Evolutionary conservation across 2,888 invertebrate genomes (phyloP).

Genomic region (Lithophane leautieri): DNA sequence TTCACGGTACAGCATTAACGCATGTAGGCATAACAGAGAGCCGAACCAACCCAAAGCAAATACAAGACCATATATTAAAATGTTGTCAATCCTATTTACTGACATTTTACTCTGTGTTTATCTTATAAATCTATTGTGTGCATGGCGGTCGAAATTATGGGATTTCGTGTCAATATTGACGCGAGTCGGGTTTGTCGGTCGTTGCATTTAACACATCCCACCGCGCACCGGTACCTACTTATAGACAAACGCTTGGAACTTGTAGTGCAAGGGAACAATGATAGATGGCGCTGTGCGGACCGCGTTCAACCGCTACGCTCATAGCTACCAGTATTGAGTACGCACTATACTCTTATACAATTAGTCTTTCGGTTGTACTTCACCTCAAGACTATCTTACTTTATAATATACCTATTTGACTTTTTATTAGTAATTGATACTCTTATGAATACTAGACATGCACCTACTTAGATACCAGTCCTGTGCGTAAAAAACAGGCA

Average conservation of each 20-base stretch:
- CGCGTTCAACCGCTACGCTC: conserved; percentile 5
- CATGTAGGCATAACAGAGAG: conserved; percentile 89
- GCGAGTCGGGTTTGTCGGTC: conserved; percentile 83
- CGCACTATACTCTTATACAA: conserved; percentile 11
- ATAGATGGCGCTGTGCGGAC: conserved; percentile 81
- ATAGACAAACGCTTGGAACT: conserved; percentile 69
- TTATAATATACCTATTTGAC: not conserved
- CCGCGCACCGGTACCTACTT: conserved; percentile 81
- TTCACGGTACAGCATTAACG: conserved; percentile 90
- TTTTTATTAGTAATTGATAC: not conserved
- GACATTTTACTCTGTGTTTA: conserved; percentile 90
- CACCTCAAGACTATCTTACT: not conserved
- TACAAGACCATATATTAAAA: conserved; percentile 89
- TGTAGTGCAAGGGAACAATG: conserved; percentile 54
- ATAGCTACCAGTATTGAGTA: conserved; percentile 25
- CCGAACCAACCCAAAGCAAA: conserved; percentile 86
- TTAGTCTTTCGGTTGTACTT: conserved; percentile 12
- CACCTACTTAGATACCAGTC: not conserved
- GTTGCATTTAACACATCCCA: conserved; percentile 89
- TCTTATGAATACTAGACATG: not conserved
- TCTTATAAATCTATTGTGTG: conserved; percentile 90
- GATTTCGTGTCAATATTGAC: conserved; percentile 89
- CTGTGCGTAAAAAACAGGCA: not conserved
- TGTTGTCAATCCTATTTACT: conserved; percentile 90
- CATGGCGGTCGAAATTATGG: conserved; percentile 89